Evolutionary conservation across 2,113 vertebrate genomes (phyloP).

Genomic region (Albula glossodonta): DNA sequence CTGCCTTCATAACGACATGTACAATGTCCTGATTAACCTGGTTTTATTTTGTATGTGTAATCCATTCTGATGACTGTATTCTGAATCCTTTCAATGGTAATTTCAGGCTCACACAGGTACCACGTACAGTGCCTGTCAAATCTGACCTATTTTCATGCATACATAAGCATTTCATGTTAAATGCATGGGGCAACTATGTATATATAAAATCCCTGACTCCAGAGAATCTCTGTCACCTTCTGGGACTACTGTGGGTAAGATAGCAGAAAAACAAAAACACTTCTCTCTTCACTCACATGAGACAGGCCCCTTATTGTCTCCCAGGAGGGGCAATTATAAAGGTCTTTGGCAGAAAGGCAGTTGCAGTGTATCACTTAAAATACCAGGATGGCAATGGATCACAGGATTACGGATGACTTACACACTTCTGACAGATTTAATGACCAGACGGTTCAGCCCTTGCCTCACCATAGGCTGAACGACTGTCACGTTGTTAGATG

Average conservation of each 20-base stretch:
- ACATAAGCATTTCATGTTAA: not conserved
- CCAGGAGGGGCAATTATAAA: slow-evolving; percentile 19
- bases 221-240: not conserved
- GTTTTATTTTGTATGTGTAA: not conserved
- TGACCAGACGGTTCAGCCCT: not conserved
- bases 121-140: not conserved
- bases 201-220: not conserved
- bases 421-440: not conserved
- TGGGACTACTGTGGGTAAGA: slow-evolving; percentile 6
- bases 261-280: not conserved
- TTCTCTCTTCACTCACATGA: not conserved
- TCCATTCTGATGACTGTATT: not conserved
- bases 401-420: slow-evolving; percentile 11
- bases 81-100: not conserved
- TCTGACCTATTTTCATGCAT: not conserved
- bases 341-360: not conserved
- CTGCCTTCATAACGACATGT: too few relatives aligned
- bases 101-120: not conserved
- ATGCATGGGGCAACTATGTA: not conserved
- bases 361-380: not conserved
- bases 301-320: not conserved
- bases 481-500: not conserved
- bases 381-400: slow-evolving; percentile 1
- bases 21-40: not conserved
- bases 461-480: not conserved